phyloP scores from a whole-genome alignment of 2,797 vertebrate genomes.

The Ptychobarbus kaznakovi region DNA sequence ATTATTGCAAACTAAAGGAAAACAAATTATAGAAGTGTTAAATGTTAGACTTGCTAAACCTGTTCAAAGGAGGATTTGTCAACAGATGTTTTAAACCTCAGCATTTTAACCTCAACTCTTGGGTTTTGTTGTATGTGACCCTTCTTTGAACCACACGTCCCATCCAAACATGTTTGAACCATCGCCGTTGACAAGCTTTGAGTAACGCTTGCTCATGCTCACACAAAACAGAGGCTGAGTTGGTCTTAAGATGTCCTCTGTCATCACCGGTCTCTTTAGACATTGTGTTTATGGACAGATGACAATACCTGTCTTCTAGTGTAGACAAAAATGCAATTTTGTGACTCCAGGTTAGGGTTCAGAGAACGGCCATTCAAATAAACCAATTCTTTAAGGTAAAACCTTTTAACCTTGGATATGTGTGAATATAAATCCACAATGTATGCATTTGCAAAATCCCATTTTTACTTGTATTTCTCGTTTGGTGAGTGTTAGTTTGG shows the following conservation, averaged over 20 bases:
- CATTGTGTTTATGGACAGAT: slow-evolving; percentile 79
- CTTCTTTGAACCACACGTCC: slow-evolving; percentile 49
- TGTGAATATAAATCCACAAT: neutral
- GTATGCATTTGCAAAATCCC: neutral
- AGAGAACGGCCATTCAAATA: slow-evolving; percentile 53
- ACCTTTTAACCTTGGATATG: neutral
- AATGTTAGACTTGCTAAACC: neutral
- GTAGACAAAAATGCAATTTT: slow-evolving; percentile 74
- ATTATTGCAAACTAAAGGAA: neutral
- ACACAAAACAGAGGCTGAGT: slow-evolving; percentile 62
- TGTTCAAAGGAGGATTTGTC: neutral
- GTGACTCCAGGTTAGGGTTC: slow-evolving; percentile 65
- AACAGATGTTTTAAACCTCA: neutral
- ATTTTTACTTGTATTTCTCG: neutral
- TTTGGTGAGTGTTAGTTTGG: neutral
- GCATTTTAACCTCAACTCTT: neutral
- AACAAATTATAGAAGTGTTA: neutral
- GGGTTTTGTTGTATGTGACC: neutral
- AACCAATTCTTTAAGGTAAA: neutral
- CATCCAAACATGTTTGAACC: slow-evolving; percentile 42
- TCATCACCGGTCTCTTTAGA: slow-evolving; percentile 72
- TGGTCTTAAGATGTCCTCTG: slow-evolving; percentile 57
- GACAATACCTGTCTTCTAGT: slow-evolving; percentile 80
- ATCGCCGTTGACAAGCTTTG: slow-evolving; percentile 26
- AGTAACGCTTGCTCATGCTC: neutral